Percentiles rank a stretch among this genome's conserved stretches.
Conservation (phyloP, 2,797 vertebrate species). For the Sebastolobus altivelis region DNA sequence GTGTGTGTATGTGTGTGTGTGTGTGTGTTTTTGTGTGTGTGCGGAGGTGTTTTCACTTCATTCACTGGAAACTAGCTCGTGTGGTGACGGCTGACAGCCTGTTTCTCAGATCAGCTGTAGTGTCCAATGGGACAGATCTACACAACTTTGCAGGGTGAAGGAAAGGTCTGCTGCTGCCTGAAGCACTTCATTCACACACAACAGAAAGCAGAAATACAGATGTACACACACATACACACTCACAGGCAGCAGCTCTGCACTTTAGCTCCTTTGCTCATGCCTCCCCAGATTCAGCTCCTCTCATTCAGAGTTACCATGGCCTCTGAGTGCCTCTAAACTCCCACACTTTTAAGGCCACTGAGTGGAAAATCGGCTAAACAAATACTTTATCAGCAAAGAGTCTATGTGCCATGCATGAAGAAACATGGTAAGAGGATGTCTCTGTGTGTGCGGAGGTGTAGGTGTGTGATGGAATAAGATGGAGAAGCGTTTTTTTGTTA, state of each 20-base stretch:
- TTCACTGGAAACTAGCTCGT: slow-evolving; percentile 27
- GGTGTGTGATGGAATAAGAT: slow-evolving; percentile 37
- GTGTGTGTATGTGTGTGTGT: neutral
- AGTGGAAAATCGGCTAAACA: slow-evolving; percentile 85
- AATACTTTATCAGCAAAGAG: slow-evolving; percentile 79
- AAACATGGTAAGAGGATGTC: slow-evolving; percentile 42
- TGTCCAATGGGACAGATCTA: slow-evolving; percentile 58
- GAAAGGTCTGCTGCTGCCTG: slow-evolving; percentile 68
- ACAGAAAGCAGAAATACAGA: slow-evolving; percentile 29
- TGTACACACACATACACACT: neutral
- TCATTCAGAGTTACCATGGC: slow-evolving; percentile 67
- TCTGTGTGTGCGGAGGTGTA: slow-evolving; percentile 21
- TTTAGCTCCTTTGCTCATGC: slow-evolving; percentile 42
- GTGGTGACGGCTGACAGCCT: slow-evolving; percentile 28
- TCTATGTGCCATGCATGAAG: slow-evolving; percentile 53
- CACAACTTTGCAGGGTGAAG: slow-evolving; percentile 65
- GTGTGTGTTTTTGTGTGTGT: neutral
- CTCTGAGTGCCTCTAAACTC: slow-evolving; percentile 81
- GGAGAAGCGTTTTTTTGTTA: neutral
- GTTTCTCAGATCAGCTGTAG: slow-evolving; percentile 50
- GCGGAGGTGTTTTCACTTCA: slow-evolving; percentile 19
- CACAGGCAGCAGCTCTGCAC: slow-evolving; percentile 39
- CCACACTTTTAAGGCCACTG: slow-evolving; percentile 77
- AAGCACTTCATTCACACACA: slow-evolving; percentile 61
- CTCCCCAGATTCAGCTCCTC: slow-evolving; percentile 56